phyloP scores from a whole-genome alignment of 2,888 invertebrate genomes.

The Eupithecia abbreviata region DNA sequence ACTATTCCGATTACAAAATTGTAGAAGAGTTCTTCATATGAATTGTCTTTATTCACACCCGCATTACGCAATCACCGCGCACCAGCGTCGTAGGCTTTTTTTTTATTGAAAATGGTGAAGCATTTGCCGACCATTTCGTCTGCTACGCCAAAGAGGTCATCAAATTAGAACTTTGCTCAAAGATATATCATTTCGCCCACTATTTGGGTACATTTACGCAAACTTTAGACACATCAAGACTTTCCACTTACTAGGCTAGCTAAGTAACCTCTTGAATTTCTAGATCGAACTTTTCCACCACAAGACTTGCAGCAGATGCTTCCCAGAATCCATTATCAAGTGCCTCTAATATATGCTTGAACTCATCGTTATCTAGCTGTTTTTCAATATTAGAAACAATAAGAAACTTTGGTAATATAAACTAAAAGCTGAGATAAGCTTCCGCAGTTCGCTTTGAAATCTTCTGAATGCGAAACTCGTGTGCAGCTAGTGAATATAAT shows the following conservation, averaged over 20 bases:
- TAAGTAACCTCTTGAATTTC: background rate
- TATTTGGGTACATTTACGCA: background rate
- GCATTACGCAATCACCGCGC: no score
- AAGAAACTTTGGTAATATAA: conserved; percentile 45
- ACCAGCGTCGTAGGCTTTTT: no score
- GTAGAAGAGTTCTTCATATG: background rate
- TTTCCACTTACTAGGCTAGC: background rate
- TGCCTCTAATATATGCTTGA: conserved; percentile 23
- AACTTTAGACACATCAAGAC: background rate
- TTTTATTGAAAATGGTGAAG: no score
- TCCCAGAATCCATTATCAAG: conserved; percentile 6
- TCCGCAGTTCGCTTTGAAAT: conserved; percentile 26
- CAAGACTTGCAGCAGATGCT: background rate
- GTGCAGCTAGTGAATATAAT: background rate
- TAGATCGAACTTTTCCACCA: background rate
- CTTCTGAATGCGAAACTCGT: conserved; percentile 18
- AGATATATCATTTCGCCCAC: background rate
- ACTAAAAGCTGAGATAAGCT: conserved; percentile 32
- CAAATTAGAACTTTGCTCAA: background rate
- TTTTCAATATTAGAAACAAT: conserved; percentile 37
- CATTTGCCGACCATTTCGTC: no score
- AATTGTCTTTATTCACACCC: no score
- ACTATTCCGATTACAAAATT: background rate
- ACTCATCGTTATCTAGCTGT: conserved; percentile 23
- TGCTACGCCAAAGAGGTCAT: no score